These are phyloP conservation scores for Clanis bilineata DNA, from an alignment of 2,888 invertebrate species.

Conservation along the genomic window DNA sequence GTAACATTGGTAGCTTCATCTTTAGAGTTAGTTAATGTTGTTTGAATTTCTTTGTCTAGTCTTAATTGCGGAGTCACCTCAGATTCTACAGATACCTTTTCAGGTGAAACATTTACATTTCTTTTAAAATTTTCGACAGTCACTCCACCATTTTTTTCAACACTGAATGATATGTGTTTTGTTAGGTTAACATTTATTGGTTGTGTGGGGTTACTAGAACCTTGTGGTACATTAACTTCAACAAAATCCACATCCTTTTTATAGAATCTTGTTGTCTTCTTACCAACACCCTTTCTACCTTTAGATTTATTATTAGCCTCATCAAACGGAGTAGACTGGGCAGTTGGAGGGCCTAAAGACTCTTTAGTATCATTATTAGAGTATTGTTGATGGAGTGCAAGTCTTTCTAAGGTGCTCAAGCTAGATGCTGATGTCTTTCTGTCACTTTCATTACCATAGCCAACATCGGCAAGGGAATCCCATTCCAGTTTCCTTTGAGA, in stretches of 20 bases:
- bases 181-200: constrained; percentile 72
- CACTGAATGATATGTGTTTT: constrained; percentile 75
- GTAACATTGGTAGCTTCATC: constrained; percentile 33
- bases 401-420: constrained; percentile 84
- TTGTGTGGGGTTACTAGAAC: constrained; percentile 43
- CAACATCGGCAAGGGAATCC: constrained; percentile 94
- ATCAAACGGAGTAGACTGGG: constrained; percentile 79
- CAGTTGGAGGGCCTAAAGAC: constrained; percentile 69
- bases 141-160: constrained; percentile 64
- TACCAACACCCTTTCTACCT: constrained; percentile 51
- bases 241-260: constrained; percentile 66
- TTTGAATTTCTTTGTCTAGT: constrained; percentile 70
- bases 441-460: constrained; percentile 85
- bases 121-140: constrained; percentile 54
- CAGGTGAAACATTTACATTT: constrained; percentile 54
- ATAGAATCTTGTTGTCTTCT: constrained; percentile 63
- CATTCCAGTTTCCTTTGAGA: constrained; percentile 91
- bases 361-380: constrained; percentile 65
- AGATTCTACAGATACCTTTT: constrained; percentile 45
- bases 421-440: constrained; percentile 73
- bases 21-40: constrained; percentile 47
- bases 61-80: constrained; percentile 36
- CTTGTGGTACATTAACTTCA: constrained; percentile 62
- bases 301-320: constrained; percentile 52
- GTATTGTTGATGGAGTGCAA: constrained; percentile 80